Evolutionary conservation across 2,797 vertebrate species (phyloP).

Genomic region (Trachurus trachurus): DNA sequence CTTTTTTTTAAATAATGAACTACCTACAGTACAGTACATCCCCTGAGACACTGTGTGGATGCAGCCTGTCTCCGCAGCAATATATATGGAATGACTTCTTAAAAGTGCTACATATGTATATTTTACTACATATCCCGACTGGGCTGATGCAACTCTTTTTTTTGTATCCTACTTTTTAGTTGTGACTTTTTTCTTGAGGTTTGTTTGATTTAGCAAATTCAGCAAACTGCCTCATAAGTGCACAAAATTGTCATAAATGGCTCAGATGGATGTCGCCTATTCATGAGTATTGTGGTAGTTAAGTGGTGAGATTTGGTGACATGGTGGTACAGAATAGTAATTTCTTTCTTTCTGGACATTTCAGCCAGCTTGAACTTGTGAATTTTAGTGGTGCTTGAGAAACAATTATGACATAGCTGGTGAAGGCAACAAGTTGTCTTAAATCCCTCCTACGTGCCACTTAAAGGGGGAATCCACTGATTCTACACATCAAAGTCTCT

Average conservation of each 20-base stretch:
- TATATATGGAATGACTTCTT: background rate
- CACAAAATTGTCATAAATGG: background rate
- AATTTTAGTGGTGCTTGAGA: background rate
- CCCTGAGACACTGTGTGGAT: conserved; percentile 10
- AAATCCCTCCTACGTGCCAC: background rate
- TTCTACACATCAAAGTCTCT: background rate
- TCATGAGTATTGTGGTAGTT: background rate
- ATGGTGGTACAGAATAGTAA: too few relatives aligned
- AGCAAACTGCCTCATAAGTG: background rate
- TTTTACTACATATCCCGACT: background rate
- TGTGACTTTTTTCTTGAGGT: background rate
- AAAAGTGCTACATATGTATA: background rate
- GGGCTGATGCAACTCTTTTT: background rate
- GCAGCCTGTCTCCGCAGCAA: conserved; percentile 1
- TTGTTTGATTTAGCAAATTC: background rate
- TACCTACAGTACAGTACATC: conserved; percentile 4
- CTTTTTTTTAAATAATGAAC: conserved; percentile 17
- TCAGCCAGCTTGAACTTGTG: background rate
- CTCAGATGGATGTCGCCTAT: background rate
- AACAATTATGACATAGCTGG: background rate
- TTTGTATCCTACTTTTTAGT: background rate
- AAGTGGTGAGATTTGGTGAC: too few relatives aligned
- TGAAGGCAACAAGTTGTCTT: background rate
- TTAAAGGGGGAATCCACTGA: background rate
- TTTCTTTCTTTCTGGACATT: background rate